Evolutionary conservation across 2,113 vertebrate species (phyloP).

Genomic region (Mugil cephalus): DNA sequence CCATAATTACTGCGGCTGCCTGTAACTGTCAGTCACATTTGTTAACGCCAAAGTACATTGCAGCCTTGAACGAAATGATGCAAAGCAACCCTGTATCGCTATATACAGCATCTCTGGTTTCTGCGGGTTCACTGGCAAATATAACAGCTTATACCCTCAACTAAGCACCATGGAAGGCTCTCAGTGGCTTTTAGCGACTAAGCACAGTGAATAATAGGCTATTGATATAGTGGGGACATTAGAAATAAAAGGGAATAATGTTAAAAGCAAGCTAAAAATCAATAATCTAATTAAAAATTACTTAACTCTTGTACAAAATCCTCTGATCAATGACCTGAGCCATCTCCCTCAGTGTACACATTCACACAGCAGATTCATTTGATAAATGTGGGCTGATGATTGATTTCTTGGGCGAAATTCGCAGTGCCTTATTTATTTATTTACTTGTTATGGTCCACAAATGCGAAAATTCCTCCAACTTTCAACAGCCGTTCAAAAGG

Average conservation of each 20-base stretch:
- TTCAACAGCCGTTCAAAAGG: too few species aligned
- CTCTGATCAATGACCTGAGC: constrained; percentile 15
- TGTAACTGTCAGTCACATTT: too few species aligned
- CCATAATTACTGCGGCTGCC: too few species aligned
- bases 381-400: constrained; percentile 5
- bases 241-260: neutral
- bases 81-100: neutral
- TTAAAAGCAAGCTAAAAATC: constrained; percentile 4
- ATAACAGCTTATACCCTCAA: neutral
- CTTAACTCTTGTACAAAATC: neutral
- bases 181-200: neutral
- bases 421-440: neutral
- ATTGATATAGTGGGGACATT: neutral
- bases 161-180: neutral
- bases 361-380: neutral
- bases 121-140: neutral
- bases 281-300: constrained; percentile 12
- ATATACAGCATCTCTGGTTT: neutral
- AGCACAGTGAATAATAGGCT: constrained; percentile 1
- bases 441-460: neutral
- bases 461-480: neutral
- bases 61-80: too few species aligned
- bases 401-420: constrained; percentile 23
- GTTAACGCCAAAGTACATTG: too few species aligned
- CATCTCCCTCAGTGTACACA: neutral